Base-by-base conservation (phyloP, 2,888 invertebrate species). In the Drosophila colorata region DNA sequence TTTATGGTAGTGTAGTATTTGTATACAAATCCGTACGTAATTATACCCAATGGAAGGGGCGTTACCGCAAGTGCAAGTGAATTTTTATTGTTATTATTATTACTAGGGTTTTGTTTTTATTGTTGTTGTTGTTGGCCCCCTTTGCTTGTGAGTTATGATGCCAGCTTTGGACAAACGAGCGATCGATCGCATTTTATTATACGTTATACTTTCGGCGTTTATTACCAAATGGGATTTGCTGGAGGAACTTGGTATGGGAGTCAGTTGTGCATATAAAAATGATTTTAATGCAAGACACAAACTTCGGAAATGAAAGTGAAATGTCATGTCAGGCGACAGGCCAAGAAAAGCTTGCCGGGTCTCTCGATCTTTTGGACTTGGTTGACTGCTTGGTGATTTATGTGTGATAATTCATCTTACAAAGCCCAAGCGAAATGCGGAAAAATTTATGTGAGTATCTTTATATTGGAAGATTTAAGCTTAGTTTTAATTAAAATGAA, bases 301-400 rank as follows among this genome's bases (percentile, higher is more conserved):
- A 88, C 84, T 88, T 88, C 88, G 84, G 80, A 87, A 87, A 89
- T 87, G 89, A 87, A 87, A 87, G 87, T 87, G 87, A 87, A 87
- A 85, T 87, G 89, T 85, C 88, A 87, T 79, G 85, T 73, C 76
- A 67, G 55, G 56, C 59, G 79, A 76, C 78, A 56, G 60, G 41
- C 75, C 68, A 66, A 61, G 66, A 68, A 69, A 74, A 16, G 49
- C 23, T 38, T 49, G 55, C 46, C n/a, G 41, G 49, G 52, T 46
- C 47, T 40, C 52, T 53, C 13, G 48, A 52, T 28, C 63, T 53
- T 25, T 56, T 35, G 18, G 44, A 56, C 66, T 31, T 56, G 35
- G 37, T 38, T 46, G 53, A 25, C 38, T 16, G 31, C 9, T 56
- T 18, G 14, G 80, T 86, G 81, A 88, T 83, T 84, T 84, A 88